Conservation (phyloP, 2,113 vertebrate genomes). For the Peromyscus polionotus region DNA sequence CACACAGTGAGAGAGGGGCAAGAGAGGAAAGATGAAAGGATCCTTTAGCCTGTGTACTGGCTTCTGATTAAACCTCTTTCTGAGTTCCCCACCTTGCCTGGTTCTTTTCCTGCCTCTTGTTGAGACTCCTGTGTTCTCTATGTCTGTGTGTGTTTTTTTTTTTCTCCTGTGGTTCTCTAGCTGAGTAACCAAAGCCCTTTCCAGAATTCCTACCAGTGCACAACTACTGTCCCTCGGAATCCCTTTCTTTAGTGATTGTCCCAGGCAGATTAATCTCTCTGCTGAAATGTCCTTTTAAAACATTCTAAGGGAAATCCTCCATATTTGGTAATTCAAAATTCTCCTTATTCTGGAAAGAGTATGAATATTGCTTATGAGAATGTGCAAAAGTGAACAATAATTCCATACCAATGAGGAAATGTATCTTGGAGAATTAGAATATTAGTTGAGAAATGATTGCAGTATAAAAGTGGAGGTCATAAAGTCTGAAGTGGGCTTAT, state of each 20-base stretch:
- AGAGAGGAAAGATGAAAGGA: background rate
- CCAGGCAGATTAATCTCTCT: background rate
- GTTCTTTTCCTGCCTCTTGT: background rate
- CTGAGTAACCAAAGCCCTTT: no score
- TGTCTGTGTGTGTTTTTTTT: background rate
- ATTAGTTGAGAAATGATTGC: background rate
- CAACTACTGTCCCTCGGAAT: background rate
- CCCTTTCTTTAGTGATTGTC: background rate
- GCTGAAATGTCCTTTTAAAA: background rate
- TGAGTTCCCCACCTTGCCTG: background rate
- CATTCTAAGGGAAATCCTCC: background rate
- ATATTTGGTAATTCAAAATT: background rate
- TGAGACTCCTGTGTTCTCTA: background rate
- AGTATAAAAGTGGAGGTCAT: background rate
- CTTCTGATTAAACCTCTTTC: background rate
- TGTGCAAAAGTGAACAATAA: background rate
- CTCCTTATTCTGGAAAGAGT: background rate
- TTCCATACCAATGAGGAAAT: background rate
- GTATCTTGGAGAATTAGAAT: slow-evolving; percentile 6
- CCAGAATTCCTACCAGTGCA: background rate
- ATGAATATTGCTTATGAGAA: background rate
- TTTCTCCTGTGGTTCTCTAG: background rate
- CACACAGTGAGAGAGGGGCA: background rate
- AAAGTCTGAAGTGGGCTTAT: background rate
- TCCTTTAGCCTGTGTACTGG: background rate